Base-by-base conservation (phyloP, 2,888 invertebrate species). In the Standfussiana lucernea region DNA sequence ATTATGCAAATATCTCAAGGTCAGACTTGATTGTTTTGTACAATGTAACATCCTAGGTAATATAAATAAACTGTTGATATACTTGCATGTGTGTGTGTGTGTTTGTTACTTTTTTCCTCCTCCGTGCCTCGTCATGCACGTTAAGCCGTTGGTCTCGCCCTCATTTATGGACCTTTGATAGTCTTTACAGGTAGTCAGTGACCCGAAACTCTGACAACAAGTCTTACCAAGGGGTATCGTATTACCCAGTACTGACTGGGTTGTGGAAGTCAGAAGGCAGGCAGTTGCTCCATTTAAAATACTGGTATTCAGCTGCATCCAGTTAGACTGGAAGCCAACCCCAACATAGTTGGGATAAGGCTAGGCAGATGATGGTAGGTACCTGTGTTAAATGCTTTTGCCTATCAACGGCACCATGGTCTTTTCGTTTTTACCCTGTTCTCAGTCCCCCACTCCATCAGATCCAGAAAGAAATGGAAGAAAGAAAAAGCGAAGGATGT, bases 1-100 rank as follows among this genome's bases (percentile, higher is more conserved):
- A 74, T 72, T 75, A 83, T 77, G 74, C 72, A 77, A 72, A 79
- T 65, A 37, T 69, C 32, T 69, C 76, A 83, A 83, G 84, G 69
- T 70, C 77, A 72, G 53, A 47, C 32, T 13, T 67, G 24, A 67
- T 83, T 83, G 45, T 71, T 73, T 56, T 6, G 35, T 4, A 62
- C 28, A 56, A 45, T 45, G 5, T 37, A 28, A 61, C 59, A 79
- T 72, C 53, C 62, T 53, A 77, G 61, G 45, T 53, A 64, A 15
- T 8, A 47, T 42, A 74, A n/a, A 35, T 75, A 40, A 8, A 67
- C 21, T 50, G 50, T 59, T 59, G n/a, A 40, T 21, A 50, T n/a
- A 45, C 1, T 21, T 53, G 1, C 11, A 10, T 35, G 0, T n/a
- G n/a, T 69, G 18, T 42, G 53, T 42, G 32, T 35, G 8, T 42